Base-by-base conservation (phyloP, 1,140 invertebrate species). In the Pollicipes pollicipes region DNA sequence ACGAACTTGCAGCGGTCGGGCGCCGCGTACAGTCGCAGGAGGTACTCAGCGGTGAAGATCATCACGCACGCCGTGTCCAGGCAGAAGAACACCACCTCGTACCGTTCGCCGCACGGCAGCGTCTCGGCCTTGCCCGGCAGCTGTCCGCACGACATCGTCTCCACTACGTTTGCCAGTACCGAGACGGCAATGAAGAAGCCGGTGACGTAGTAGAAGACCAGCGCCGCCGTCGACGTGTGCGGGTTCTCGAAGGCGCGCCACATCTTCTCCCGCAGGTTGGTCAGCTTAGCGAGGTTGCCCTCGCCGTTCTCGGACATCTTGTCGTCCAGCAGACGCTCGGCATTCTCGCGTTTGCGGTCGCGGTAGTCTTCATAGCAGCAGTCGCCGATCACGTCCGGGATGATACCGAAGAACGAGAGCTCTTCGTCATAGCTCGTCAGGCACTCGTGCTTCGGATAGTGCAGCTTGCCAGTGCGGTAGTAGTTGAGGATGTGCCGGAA, bases 221-320 rank as follows among this genome's bases (percentile, higher is more conserved):
- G 83, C 4, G 97, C 97, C 2, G 95, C 89, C 32, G 97, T 99
- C 37, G 95, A 95, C 68, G 93, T 96, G 82, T 99, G 96, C 0
- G 97, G 97, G 82, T 99, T 98, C 82, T 99, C 96, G 80, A 99
- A 99, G n/a, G n/a, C n/a, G n/a, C n/a, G n/a, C n/a, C n/a, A n/a
- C n/a, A n/a, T n/a, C n/a, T n/a, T n/a, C n/a, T 35, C 35, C 6
- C 35, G 35, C 35, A 35, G 35, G 17, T 17, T 35, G 35, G 35
- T 17, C 35, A 35, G 35, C 35, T 4, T 4, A 4, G 6, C 63
- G 21, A 24, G 24, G 4, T 4, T n/a, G 21, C 21, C 21, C 27
- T 27, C 27, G 24, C 24, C 63, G 63, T 27, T n/a, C 63, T 64
- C 24, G 4, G 24, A 27, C 27, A n/a, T n/a, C n/a, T n/a, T n/a